Percentiles rank a stretch among this genome's conserved stretches.
phyloP scores from a whole-genome alignment of 2,888 invertebrate species.

The Hypolimnas misippus region DNA sequence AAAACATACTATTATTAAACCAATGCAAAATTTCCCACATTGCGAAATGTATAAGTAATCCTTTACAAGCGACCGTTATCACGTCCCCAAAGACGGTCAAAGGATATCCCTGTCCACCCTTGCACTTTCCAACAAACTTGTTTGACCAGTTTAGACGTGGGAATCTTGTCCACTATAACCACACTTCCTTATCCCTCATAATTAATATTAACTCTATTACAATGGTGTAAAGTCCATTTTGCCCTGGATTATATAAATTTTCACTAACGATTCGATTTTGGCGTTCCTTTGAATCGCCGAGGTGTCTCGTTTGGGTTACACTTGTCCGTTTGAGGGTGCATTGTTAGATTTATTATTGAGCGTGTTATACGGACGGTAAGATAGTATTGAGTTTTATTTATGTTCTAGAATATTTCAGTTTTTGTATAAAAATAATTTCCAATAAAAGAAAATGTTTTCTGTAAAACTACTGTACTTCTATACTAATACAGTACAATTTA shows the following conservation, averaged over 20 bases:
- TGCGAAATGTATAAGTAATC: slow-evolving; percentile 55
- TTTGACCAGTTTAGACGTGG: slow-evolving; percentile 74
- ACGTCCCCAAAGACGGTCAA: slow-evolving; percentile 53
- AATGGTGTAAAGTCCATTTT: background rate
- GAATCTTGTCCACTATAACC: slow-evolving; percentile 66
- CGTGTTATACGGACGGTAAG: slow-evolving; percentile 15
- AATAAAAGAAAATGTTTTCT: no score
- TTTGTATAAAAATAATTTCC: background rate
- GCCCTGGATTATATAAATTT: background rate
- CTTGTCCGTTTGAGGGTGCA: slow-evolving; percentile 48
- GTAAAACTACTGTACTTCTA: no score
- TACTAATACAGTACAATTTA: no score
- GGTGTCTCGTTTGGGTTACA: slow-evolving; percentile 45
- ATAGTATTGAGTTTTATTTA: background rate
- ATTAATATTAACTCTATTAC: slow-evolving; percentile 9
- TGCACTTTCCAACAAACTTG: slow-evolving; percentile 58
- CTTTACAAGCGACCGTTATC: slow-evolving; percentile 57
- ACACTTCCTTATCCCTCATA: slow-evolving; percentile 35
- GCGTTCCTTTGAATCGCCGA: slow-evolving; percentile 35
- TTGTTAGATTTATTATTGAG: slow-evolving; percentile 27
- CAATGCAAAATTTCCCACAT: slow-evolving; percentile 44
- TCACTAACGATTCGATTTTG: slow-evolving; percentile 16
- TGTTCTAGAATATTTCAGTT: background rate
- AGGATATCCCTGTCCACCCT: slow-evolving; percentile 57
- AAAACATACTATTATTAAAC: slow-evolving; percentile 7